Conservation (phyloP, 1,140 invertebrate genomes). For the Hirudo medicinalis region DNA sequence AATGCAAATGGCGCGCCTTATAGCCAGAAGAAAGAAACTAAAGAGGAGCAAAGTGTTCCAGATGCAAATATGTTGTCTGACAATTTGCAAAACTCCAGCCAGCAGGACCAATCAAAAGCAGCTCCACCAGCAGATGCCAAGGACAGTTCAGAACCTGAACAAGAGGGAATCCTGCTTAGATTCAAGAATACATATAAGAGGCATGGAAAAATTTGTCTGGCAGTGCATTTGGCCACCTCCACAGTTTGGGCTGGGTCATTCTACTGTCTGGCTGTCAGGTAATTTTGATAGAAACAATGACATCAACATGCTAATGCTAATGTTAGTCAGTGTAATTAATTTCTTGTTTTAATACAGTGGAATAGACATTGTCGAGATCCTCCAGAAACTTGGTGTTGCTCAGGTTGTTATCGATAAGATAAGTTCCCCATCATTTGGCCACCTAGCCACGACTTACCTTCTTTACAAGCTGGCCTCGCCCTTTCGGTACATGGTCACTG, state of each 20-base stretch:
- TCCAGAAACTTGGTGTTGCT: constrained; percentile 60
- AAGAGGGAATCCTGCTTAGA: constrained; percentile 57
- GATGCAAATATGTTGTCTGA: neutral
- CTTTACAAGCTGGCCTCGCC: constrained; percentile 83
- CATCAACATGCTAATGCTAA: too few relatives aligned
- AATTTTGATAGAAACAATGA: neutral
- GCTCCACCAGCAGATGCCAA: neutral
- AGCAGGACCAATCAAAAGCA: neutral
- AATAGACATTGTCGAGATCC: constrained; percentile 62
- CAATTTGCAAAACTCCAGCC: neutral
- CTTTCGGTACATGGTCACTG: constrained; percentile 70
- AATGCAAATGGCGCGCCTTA: neutral
- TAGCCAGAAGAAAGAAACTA: constrained; percentile 1
- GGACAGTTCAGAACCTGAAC: constrained; percentile 27
- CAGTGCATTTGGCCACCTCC: constrained; percentile 75
- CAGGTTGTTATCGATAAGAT: constrained; percentile 62
- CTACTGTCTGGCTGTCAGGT: constrained; percentile 75
- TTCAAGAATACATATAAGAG: constrained; percentile 83
- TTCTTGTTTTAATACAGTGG: constrained; percentile 50
- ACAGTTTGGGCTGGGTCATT: constrained; percentile 68
- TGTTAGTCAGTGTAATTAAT: neutral
- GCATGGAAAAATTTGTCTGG: constrained; percentile 83
- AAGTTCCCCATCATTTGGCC: constrained; percentile 63
- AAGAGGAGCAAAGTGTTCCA: neutral
- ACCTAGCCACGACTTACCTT: constrained; percentile 71